Evolutionary conservation across 2,113 vertebrate species (phyloP), one percentile per base, ranked within the genome.

Genomic region (Rhagologus leucostigma): DNA sequence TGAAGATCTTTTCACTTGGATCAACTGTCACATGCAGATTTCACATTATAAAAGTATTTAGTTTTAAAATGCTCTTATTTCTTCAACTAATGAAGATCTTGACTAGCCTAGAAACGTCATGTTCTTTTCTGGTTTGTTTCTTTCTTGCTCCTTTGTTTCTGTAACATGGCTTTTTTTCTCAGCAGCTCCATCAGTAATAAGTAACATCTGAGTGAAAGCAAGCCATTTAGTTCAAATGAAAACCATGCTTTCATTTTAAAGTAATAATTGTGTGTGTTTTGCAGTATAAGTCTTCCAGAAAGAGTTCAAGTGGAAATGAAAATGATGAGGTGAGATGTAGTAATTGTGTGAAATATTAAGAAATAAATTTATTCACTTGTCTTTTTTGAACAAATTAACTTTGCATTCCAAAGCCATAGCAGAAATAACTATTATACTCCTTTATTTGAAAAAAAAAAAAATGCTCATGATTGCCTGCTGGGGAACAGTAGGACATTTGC

Each of bases 261-360:
- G 46, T 91, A 88, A 71, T 91, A 92, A 93, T 89, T 95, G 67
- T 97, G 39, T 95, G 90, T 98, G 71, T 98, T 97, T 98, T 98
- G 94, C 98, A 98, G 98, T 98, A 98, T 89, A 98, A 98, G 95
- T 98, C 98, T 93, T 98, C 98, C 67, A 98, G 99, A 80, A 99
- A 99, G 98, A 99, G 96, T 97, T 99, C 98, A 52, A 97, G 98
- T 59, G 98, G 98, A 80, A 99, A 99, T 80, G 99, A 98, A 97
- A 98, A 98, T 8, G 98, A 99, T 86, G 99, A 99, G 99, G 99
- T 99, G 44, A 98, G 98, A 89, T 79, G 57, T 10, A 29, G 60
- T 44, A 55, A 59, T 59, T 50, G 22, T 24, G 30, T 86, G 64
- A 89, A 84, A 60, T 77, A 49, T 5, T 57, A 20, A 92, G 50